Base-by-base conservation (phyloP, 1,140 invertebrate genomes). In the Drosophila paulistorum region DNA sequence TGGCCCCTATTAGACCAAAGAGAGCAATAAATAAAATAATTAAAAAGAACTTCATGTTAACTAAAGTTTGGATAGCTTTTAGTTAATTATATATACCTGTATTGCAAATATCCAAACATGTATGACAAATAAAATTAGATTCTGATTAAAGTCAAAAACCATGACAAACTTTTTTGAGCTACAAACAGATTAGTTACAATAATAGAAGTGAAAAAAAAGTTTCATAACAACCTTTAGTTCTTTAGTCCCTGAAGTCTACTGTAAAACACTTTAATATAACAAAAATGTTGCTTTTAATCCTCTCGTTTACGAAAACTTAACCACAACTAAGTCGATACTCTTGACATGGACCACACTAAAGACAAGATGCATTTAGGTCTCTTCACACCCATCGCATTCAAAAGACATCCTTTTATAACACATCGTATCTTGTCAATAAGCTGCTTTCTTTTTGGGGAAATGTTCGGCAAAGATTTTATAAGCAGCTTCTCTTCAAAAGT, bases 281-380 rank as follows among this genome's bases (percentile, higher is more conserved):
- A 20, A 48, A 39, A 60, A 39, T 17, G 4, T 33, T 6, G 13
- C 1, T 3, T 14, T 17, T 17, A 13, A 42, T 55, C 20, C 23
- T 17, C 37, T 42, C 60, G 7, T 30, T 30, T 5, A 7, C 30
- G 6, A 20, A 65, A 61, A 26, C 42, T 14, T 77, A 69, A 30
- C 35, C 42, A 39, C 26, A 57, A 66, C 42, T 70, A 76, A 76
- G 74, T 65, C 30, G 23, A 9, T 39, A 10, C 9, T 64, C 23
- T 17, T 17, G 26, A 65, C 51, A 39, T 74, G 78, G 78, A 84
- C 81, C 81, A 77, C 81, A 84, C 81, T 74, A 73, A 58, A 86
- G 78, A 58, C 37, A 75, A 58, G 65, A 63, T 17, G 45, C 51
- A 69, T 20, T 26, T 39, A 30, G 14, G 20, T 42, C 35, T 30